These are phyloP conservation scores for Alaudala cheleensis DNA, from an alignment of 2,113 vertebrate genomes.

Conservation along the genomic window DNA sequence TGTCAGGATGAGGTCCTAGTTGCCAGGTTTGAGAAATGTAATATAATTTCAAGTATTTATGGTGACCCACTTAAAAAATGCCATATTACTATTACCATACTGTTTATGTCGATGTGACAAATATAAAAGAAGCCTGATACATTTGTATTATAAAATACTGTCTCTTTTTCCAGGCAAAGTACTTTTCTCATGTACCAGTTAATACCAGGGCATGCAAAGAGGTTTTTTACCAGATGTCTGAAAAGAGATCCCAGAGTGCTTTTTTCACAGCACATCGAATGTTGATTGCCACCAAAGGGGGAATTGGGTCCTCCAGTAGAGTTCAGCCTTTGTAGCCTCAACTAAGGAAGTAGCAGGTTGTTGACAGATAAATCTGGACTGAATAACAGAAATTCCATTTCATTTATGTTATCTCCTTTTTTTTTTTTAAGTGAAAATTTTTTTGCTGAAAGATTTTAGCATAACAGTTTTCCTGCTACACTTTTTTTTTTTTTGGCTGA, in stretches of 20 bases:
- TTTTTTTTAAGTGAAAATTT: not conserved
- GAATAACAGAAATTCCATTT: not conserved
- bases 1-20: not conserved
- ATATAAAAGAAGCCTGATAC: not conserved
- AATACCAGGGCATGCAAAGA: not conserved
- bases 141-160: not conserved
- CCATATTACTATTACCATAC: not conserved
- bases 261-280: not conserved
- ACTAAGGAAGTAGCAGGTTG: not conserved
- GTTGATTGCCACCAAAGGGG: not conserved
- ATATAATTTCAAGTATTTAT: not conserved
- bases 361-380: not conserved
- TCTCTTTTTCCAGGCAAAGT: not conserved
- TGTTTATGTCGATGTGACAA: not conserved
- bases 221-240: not conserved
- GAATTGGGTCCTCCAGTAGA: not conserved
- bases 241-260: not conserved
- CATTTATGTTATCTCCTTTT: not conserved
- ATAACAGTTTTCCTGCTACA: not conserved
- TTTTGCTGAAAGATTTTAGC: not conserved
- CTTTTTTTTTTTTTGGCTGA: not conserved
- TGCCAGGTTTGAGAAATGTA: not conserved
- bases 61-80: not conserved
- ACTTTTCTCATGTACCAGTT: not conserved
- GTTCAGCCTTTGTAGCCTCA: not conserved